A percentile compares a stretch with the other conserved stretches of the same genome.
Conservation (phyloP, 2,888 invertebrate genomes). For the Eilema sororculum region DNA sequence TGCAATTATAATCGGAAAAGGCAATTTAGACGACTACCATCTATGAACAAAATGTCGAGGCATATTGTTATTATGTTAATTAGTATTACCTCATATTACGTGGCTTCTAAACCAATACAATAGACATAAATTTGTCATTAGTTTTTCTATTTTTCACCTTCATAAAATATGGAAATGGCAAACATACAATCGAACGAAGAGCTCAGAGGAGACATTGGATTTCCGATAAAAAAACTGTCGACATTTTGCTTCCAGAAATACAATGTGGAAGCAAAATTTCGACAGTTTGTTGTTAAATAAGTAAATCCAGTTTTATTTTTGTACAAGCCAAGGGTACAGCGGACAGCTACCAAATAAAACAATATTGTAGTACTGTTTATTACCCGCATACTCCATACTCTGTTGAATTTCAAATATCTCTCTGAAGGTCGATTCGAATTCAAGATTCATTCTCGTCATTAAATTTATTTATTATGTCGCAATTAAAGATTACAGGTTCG, state of each 20-base stretch:
- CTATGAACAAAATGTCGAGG: not conserved
- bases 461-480: conserved; percentile 32
- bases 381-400: not conserved
- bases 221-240: no score
- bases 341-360: no score
- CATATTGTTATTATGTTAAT: not conserved
- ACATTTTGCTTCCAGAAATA: no score
- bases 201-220: no score
- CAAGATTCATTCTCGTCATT: conserved; percentile 26
- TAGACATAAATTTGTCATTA: no score
- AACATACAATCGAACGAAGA: no score
- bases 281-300: no score
- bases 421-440: not conserved
- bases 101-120: not conserved
- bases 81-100: not conserved
- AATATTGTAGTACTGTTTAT: not conserved
- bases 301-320: no score
- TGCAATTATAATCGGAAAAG: not conserved
- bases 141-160: no score
- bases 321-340: no score
- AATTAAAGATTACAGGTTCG: not conserved
- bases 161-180: no score
- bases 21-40: not conserved
- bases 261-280: no score
- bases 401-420: not conserved